phyloP scores from a whole-genome alignment of 64 coral and sea anemone species.

The Stichodactyla mertensii region DNA sequence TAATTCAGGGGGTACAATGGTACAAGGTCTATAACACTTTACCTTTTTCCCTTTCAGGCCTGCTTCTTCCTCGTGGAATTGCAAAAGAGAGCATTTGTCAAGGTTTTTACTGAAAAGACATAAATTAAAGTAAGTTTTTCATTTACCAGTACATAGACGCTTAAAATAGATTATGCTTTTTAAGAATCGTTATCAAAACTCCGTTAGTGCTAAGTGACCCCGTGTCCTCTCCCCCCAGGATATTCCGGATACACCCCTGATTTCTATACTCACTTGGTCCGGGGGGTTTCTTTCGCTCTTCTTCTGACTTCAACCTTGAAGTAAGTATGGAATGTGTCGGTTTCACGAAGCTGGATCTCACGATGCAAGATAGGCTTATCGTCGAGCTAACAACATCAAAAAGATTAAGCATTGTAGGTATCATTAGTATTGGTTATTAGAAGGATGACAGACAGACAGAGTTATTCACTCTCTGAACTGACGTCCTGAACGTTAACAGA shows the following conservation, averaged over 20 bases:
- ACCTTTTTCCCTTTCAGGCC: not conserved
- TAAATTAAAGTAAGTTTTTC: too few species aligned
- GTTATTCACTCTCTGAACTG: too few species aligned
- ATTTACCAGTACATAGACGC: too few species aligned
- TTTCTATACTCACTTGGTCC: not conserved
- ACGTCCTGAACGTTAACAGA: too few species aligned
- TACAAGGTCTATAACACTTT: not conserved
- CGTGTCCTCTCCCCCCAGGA: not conserved
- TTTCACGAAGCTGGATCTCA: not conserved
- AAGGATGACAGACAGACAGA: too few species aligned
- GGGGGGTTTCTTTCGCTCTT: not conserved
- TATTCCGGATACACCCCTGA: not conserved
- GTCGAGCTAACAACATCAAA: not conserved
- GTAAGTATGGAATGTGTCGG: not conserved
- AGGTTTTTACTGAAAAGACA: not conserved
- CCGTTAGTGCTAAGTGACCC: too few species aligned
- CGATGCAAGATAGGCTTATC: not conserved
- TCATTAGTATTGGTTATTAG: not conserved
- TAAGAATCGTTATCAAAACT: too few species aligned
- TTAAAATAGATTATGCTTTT: too few species aligned
- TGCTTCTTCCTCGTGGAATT: slow-evolving; percentile 1
- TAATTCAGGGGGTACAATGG: too few species aligned
- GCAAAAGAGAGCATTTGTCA: not conserved
- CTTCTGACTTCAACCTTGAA: slow-evolving; percentile 5
- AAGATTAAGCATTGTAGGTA: not conserved